Base-by-base conservation (phyloP, 2,888 invertebrate species). In the Mimachlamys varia region DNA sequence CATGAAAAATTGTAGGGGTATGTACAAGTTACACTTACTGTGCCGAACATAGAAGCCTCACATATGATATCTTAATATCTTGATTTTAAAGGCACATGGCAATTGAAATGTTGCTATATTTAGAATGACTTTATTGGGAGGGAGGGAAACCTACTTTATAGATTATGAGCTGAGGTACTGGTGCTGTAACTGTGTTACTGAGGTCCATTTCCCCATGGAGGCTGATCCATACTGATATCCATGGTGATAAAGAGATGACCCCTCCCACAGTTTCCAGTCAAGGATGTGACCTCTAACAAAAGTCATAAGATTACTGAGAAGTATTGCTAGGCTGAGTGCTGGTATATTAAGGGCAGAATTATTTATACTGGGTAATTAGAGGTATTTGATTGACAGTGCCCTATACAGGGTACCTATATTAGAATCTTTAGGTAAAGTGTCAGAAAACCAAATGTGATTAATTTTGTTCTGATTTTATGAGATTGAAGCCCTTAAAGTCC, bases 361-460 rank as follows among this genome's bases (percentile, higher is more conserved):
- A 53, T 53, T 19, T n/a, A 58, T 19, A 22, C 58, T 58, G 58
- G 53, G 53, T 17, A 13, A 53, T 53, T 53, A 53, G 12, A 19
- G 53, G 19, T 15, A 53, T 13, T 53, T 3, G 44, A 44, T 44
- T 44, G 44, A 44, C 44, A 44, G 44, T 5, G 44, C 7, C 7
- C 7, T 3, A 44, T 44, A 7, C 44, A 44, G 44, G 44, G 44
- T 44, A 44, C 44, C 44, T 44, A 44, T 44, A 44, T 44, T 44
- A 44, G 7, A 44, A 5, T 44, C 7, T 44, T 44, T 3, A 44
- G 3, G 44, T 44, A 44, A 44, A 44, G 76, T 33, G 76, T 33
- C 76, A 76, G 76, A 76, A 33, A 76, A 15, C 76, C 76, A 76
- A 76, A 76, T 33, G 27, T 76, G 76, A 76, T 76, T 76, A 76